Percentiles rank a stretch among this genome's conserved stretches.
Evolutionary conservation across 2,888 invertebrate species (phyloP).

Genomic region (Apoda limacodes): DNA sequence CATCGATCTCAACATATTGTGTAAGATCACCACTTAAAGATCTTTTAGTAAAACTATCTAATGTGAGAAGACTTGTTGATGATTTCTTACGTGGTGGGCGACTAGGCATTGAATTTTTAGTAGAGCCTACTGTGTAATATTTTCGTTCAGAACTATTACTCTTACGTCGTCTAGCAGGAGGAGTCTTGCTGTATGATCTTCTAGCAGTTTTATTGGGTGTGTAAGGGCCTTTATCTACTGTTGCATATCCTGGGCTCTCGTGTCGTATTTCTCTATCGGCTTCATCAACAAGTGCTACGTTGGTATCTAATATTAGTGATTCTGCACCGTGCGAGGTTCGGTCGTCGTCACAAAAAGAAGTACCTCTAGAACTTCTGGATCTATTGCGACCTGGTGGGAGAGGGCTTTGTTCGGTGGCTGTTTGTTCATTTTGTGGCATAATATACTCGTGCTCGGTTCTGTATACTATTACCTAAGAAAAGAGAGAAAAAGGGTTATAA

Average conservation of each 20-base stretch:
- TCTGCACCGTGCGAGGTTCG: constrained; percentile 79
- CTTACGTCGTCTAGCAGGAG: constrained; percentile 51
- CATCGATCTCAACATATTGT: constrained; percentile 73
- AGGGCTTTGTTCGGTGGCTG: constrained; percentile 68
- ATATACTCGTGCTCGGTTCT: constrained; percentile 75
- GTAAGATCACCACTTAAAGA: constrained; percentile 54
- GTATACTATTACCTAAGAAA: constrained; percentile 74
- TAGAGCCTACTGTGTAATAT: constrained; percentile 75
- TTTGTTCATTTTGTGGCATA: constrained; percentile 66
- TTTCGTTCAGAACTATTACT: constrained; percentile 68
- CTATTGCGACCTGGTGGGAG: constrained; percentile 70
- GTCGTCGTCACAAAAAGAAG: constrained; percentile 75
- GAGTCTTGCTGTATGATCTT: constrained; percentile 66
- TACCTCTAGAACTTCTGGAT: constrained; percentile 61
- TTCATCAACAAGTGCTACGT: constrained; percentile 37
- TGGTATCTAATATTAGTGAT: constrained; percentile 68
- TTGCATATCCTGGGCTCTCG: constrained; percentile 77
- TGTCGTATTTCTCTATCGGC: constrained; percentile 49
- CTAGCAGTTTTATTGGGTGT: constrained; percentile 71
- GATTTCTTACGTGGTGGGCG: constrained; percentile 74
- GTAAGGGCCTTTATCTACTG: constrained; percentile 79
- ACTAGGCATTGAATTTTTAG: constrained; percentile 64
- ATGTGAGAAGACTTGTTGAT: constrained; percentile 61
- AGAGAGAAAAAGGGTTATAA: no score
- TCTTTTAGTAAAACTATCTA: constrained; percentile 61